Conservation (phyloP, 2,888 invertebrate genomes). For the Tenthredo mesomela region DNA sequence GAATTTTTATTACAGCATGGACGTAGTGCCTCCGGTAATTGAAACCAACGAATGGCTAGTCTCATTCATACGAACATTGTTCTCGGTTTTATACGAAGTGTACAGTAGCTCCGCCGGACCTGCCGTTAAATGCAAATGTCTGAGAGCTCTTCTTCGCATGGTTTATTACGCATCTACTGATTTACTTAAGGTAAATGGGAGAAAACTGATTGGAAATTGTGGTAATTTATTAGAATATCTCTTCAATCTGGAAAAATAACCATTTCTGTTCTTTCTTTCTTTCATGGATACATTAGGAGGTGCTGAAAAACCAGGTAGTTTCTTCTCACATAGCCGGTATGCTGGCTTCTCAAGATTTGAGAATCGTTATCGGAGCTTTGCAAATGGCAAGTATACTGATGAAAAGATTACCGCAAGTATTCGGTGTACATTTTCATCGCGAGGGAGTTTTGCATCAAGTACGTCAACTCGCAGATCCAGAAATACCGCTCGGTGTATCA, state of each 20-base stretch:
- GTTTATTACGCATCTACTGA: conserved; percentile 96
- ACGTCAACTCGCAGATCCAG: conserved; percentile 86
- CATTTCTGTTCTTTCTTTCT: not conserved
- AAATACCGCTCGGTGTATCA: conserved; percentile 79
- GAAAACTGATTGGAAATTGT: not conserved
- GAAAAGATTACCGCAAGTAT: conserved; percentile 97
- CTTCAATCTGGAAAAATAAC: too few species aligned
- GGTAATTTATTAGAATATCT: too few species aligned
- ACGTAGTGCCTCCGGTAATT: conserved; percentile 75
- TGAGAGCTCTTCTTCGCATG: conserved; percentile 97
- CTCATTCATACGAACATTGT: conserved; percentile 87
- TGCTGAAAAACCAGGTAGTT: conserved; percentile 87
- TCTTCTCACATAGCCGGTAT: conserved; percentile 99
- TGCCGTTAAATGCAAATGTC: conserved; percentile 97
- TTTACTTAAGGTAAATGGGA: conserved; percentile 83
- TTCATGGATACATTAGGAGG: conserved; percentile 73
- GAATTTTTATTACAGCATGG: conserved; percentile 68
- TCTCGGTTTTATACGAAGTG: conserved; percentile 97
- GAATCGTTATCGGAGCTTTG: conserved; percentile 97
- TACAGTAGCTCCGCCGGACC: conserved; percentile 99
- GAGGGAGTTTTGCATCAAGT: conserved; percentile 99
- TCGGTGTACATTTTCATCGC: conserved; percentile 96
- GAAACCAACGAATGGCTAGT: conserved; percentile 77
- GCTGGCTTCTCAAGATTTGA: conserved; percentile 97
- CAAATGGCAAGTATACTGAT: conserved; percentile 98